Evolutionary conservation across 30 jellyfish, hydroid and myxozoan genomes (phyloP).

Genomic region (Phacellophora camtschatica): DNA sequence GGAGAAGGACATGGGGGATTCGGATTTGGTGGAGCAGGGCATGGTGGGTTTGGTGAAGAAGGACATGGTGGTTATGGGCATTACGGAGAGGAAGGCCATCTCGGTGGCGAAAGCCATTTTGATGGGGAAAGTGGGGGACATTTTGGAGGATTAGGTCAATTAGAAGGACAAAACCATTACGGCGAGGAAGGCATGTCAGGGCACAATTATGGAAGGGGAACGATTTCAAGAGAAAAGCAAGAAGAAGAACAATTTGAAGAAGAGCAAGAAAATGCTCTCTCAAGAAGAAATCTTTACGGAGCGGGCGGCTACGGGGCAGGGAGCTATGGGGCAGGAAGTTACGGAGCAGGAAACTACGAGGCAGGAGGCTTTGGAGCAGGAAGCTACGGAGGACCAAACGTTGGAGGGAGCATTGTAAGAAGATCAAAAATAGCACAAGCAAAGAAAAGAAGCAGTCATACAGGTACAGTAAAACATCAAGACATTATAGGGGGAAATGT

Average conservation of each 20-base stretch:
- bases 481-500: constrained; percentile 33
- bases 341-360: constrained; percentile 31
- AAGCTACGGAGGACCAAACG: constrained; percentile 18
- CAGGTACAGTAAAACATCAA: constrained; percentile 58
- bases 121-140: constrained; percentile 14
- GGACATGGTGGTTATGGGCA: constrained; percentile 21
- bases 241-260: constrained; percentile 7
- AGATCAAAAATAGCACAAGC: constrained; percentile 43
- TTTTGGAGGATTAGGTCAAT: not conserved
- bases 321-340: constrained; percentile 13
- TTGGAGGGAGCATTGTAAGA: constrained; percentile 42
- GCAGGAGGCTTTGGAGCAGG: constrained; percentile 38
- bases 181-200: constrained; percentile 15
- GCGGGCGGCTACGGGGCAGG: constrained; percentile 6
- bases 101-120: constrained; percentile 17
- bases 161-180: constrained; percentile 4
- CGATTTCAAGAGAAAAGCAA: constrained; percentile 2
- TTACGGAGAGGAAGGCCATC: not conserved
- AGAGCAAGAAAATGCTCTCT: constrained; percentile 15
- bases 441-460: constrained; percentile 10
- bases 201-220: not conserved
- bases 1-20: constrained; percentile 25
- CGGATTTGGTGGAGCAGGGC: constrained; percentile 28
- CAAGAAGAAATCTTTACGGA: too few species aligned
- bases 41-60: constrained; percentile 4